These are phyloP conservation scores for Lobophora halterata DNA, from an alignment of 2,888 invertebrate species.

Conservation along the genomic window DNA sequence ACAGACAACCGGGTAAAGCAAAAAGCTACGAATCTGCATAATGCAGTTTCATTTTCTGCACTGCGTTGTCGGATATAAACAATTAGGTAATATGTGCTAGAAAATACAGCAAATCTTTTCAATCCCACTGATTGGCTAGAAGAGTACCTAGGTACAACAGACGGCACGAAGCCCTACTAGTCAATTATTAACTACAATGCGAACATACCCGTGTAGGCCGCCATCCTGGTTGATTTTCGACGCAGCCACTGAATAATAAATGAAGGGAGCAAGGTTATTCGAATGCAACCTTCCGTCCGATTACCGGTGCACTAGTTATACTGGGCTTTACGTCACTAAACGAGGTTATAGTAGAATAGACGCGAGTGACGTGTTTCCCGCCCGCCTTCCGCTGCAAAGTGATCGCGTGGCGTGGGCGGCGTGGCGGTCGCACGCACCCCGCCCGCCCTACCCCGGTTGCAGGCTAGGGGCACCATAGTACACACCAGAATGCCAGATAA, in stretches of 20 bases:
- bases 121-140: conserved; percentile 18
- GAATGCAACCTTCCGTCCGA: conserved; percentile 21
- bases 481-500: conserved; percentile 46
- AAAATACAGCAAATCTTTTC: too few species aligned
- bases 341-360: conserved; percentile 63
- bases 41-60: conserved; percentile 9
- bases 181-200: conserved; percentile 26
- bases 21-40: conserved; percentile 3
- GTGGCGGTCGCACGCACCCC: conserved; percentile 57
- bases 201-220: conserved; percentile 69
- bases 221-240: conserved; percentile 71
- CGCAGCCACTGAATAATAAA: conserved; percentile 76
- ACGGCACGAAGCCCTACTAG: conserved; percentile 21
- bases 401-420: conserved; percentile 76
- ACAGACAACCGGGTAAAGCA: conserved; percentile 3
- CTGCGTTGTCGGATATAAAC: neutral
- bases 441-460: conserved; percentile 46
- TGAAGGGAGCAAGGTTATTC: conserved; percentile 67
- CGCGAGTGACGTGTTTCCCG: conserved; percentile 61
- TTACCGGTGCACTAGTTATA: conserved; percentile 38
- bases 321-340: conserved; percentile 69
- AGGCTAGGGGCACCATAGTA: conserved; percentile 54
- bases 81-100: conserved; percentile 1
- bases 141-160: conserved; percentile 11
- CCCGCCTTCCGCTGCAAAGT: conserved; percentile 64